Base-by-base conservation (phyloP, 2,113 vertebrate genomes). In the Zosterops pallidus region DNA sequence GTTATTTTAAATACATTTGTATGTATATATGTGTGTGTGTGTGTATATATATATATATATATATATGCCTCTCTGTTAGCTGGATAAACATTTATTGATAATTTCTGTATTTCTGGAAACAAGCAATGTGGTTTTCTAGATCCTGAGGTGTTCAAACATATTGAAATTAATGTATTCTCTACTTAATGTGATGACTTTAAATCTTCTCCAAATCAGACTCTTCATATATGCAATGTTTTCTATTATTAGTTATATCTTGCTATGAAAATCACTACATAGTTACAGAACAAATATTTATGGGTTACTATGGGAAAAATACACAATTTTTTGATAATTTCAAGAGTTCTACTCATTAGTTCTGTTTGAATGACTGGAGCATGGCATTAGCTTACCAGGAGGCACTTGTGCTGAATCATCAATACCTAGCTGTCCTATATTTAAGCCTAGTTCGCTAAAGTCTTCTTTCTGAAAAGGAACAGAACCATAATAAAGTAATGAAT, bases 341-440 rank as follows among this genome's bases (percentile, higher is more conserved):
- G 35, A 26, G 79, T 67, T 70, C 49, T 57, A 72, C 47, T 83
- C 42, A 83, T 83, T 62, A 74, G 16, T 72, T 65, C 44, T 80
- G 28, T 62, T 52, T 55, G 90, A 81, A 46, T 46, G 35, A 86
- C 18, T 71, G 52, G 79, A 86, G 92, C 72, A 97, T 46, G 95
- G 69, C 24, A 89, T 72, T n/a, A 74, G 53, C 96, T 91, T 97
- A 99, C 99, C 99, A 98, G 98, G 98, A 95, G 98, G 98, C 50
- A 99, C 98, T 94, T 99, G 98, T 24, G 98, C 98, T 49, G 99
- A 98, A 95, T 99, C 99, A 95, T 99, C 99, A 85, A 99, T 99
- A 87, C 99, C 99, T 75, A 99, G 86, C 78, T 99, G 99, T 68
- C 99, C 98, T 39, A 90, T 96, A 93, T 95, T 98, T 96, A 99